These are phyloP conservation scores for Drosophila erecta DNA, from an alignment of 1,140 invertebrate genomes.

Conservation along the genomic window DNA sequence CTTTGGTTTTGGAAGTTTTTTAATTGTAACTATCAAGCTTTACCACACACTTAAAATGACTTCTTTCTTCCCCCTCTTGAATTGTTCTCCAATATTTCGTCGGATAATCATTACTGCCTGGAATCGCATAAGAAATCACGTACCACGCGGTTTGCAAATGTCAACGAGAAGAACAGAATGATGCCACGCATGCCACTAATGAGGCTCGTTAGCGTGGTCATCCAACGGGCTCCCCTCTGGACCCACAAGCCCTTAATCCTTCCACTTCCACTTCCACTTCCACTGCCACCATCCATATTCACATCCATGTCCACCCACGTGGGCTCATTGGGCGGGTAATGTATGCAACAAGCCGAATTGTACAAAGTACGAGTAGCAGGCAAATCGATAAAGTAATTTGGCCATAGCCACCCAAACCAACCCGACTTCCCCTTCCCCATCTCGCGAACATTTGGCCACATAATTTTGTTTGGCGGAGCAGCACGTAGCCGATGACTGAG, in stretches of 20 bases:
- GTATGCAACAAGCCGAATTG: constrained; percentile 78
- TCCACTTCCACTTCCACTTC: background rate
- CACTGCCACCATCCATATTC: background rate
- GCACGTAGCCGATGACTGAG: constrained; percentile 64
- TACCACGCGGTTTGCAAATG: constrained; percentile 47
- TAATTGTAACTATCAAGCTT: background rate
- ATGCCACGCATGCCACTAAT: constrained; percentile 79
- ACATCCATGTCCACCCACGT: background rate
- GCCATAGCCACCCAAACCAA: constrained; percentile 60
- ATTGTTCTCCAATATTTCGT: constrained; percentile 19
- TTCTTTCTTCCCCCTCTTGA: background rate
- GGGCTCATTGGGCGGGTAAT: constrained; percentile 44
- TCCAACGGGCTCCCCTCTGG: constrained; percentile 18
- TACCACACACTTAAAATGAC: background rate
- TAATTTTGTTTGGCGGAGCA: constrained; percentile 77
- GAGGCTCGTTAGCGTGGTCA: constrained; percentile 79
- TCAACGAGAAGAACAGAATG: constrained; percentile 41
- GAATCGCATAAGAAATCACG: constrained; percentile 68
- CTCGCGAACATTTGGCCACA: constrained; percentile 70
- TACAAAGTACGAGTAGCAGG: constrained; percentile 70
- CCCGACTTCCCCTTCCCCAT: background rate
- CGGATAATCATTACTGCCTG: constrained; percentile 52
- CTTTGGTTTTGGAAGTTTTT: background rate
- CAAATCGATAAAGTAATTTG: constrained; percentile 83
- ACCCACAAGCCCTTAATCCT: background rate